Conservation (phyloP, 2,113 vertebrate species). For the Ophthalmolycus amberensis region DNA sequence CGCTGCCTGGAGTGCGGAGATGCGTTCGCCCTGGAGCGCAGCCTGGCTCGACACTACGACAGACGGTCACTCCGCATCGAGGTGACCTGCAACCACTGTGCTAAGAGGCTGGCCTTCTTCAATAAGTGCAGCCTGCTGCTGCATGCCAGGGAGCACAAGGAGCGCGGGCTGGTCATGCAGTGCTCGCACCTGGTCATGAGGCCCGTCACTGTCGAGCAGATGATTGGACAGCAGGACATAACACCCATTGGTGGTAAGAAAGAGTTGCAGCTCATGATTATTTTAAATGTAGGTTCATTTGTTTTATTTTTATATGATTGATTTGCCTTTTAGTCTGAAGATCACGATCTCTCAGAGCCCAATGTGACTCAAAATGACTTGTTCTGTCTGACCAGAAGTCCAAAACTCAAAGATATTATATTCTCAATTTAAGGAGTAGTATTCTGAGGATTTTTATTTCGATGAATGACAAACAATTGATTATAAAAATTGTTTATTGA, state of each 20-base stretch:
- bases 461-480: neutral
- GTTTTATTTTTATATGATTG: neutral
- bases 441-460: neutral
- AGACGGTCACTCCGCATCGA: slow-evolving; percentile 95
- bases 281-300: neutral
- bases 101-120: slow-evolving; percentile 95
- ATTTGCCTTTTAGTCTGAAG: neutral
- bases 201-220: slow-evolving; percentile 94
- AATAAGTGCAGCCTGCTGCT: slow-evolving; percentile 97
- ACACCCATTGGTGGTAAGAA: slow-evolving; percentile 83
- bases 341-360: neutral
- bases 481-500: neutral
- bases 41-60: slow-evolving; percentile 95
- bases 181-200: slow-evolving; percentile 97
- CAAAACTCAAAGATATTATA: no score
- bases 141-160: slow-evolving; percentile 96
- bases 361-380: neutral
- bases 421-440: neutral
- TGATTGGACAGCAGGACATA: slow-evolving; percentile 96
- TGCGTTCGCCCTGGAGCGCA: slow-evolving; percentile 93
- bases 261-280: neutral
- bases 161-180: slow-evolving; percentile 97
- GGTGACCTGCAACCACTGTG: slow-evolving; percentile 98
- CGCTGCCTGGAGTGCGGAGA: slow-evolving; percentile 97
- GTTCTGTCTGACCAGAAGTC: neutral